Base-by-base conservation (phyloP, 2,113 vertebrate species). In the Setophaga petechia region DNA sequence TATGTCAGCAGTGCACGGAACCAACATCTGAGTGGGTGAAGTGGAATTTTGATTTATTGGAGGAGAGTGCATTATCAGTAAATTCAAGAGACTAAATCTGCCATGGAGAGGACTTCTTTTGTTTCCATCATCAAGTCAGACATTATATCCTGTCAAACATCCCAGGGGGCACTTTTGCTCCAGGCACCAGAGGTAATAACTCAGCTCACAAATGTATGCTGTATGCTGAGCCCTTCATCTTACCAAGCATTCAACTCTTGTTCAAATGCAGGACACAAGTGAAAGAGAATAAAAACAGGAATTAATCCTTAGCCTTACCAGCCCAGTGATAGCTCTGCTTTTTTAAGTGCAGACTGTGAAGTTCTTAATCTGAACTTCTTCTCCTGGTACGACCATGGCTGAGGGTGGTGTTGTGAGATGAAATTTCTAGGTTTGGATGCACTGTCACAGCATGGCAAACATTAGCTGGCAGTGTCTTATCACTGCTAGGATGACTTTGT, bases 81-180 rank as follows among this genome's bases (percentile, higher is more conserved):
- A 90, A 94, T 96, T 94, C 92, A 87, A 84, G 85, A 86, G 83
- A 94, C 69, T 97, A 96, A 96, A 93, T 93, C 93, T 96, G 92
- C 69, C 92, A 82, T 37, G 25, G 73, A 90, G 79, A 87, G 79
- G 90, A 68, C 83, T 95, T 96, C 87, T 90, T 96, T 93, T 95
- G 88, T 94, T 96, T 96, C 59, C 82, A 80, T 94, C 91, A 90
- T 77, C 76, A 92, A 84, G 65, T 86, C 93, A 96, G 88, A 86
- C 83, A 78, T 75, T 92, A 89, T 90, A 90, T 73, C 37, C 61
- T 96, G 95, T 95, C 68, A 95, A 72, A 89, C 46, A 86, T 89
- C 92, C 94, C 94, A 89, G 66, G 85, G 52, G 90, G 8, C 2
- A 8, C 61, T 92, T 94, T 93, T 95, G 52, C 90, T 94, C 44